phyloP scores from a whole-genome alignment of 2,113 vertebrate species.

The Kryptolebias marmoratus region DNA sequence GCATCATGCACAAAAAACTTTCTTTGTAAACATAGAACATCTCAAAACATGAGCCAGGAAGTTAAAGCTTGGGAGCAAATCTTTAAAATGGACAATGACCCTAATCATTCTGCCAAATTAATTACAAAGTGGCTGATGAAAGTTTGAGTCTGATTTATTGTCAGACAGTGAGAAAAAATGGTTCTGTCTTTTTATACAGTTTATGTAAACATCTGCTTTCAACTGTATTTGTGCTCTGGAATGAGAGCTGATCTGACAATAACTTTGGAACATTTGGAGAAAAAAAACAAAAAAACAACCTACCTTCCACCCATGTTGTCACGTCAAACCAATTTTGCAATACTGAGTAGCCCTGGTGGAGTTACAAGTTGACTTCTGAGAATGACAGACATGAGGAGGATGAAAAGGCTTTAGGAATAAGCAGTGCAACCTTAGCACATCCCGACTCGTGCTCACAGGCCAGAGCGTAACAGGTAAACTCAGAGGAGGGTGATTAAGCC shows the following conservation, averaged over 20 bases:
- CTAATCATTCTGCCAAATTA: too few species aligned
- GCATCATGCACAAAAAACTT: too few species aligned
- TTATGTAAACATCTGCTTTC: too few species aligned
- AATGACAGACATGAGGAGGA: constrained; percentile 79
- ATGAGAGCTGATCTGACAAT: constrained; percentile 24
- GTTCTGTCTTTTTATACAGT: too few species aligned
- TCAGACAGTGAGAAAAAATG: too few species aligned
- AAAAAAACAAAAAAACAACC: constrained; percentile 47
- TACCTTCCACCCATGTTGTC: constrained; percentile 3
- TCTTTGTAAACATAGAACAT: too few species aligned
- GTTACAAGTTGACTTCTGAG: constrained; percentile 70
- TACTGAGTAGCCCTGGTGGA: constrained; percentile 27
- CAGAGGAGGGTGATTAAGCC: constrained; percentile 81
- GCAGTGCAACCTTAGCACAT: constrained; percentile 67
- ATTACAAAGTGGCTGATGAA: too few species aligned
- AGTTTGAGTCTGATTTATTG: too few species aligned
- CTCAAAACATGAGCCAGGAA: too few species aligned
- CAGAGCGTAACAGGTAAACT: constrained; percentile 83
- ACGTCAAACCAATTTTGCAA: constrained; percentile 34
- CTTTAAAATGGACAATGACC: too few species aligned
- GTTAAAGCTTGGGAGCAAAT: too few species aligned
- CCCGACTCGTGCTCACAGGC: constrained; percentile 65
- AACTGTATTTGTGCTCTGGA: too few species aligned
- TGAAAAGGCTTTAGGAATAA: constrained; percentile 79
- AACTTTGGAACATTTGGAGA: constrained; percentile 22